Conservation (phyloP, 1,140 invertebrate species). For the Drosophila truncata region DNA sequence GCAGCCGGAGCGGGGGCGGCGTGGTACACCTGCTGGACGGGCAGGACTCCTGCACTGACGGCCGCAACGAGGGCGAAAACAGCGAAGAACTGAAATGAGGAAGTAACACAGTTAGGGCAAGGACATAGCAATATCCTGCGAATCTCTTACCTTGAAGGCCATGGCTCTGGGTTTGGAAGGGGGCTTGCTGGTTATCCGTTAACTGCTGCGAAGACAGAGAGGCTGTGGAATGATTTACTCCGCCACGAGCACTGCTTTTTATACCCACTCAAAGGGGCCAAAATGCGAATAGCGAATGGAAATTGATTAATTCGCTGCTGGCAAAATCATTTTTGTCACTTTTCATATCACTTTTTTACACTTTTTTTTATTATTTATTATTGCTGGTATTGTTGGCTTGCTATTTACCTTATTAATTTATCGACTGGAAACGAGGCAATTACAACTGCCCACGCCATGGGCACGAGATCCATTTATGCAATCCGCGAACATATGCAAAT, state of each 20-base stretch:
- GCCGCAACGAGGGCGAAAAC: slow-evolving; percentile 68
- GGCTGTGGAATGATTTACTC: slow-evolving; percentile 76
- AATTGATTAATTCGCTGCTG: slow-evolving; percentile 56
- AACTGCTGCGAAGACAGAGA: slow-evolving; percentile 57
- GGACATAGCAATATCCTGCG: not conserved
- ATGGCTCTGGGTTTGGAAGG: slow-evolving; percentile 56
- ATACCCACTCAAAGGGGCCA: slow-evolving; percentile 48
- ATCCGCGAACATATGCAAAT: slow-evolving; percentile 64
- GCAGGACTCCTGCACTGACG: slow-evolving; percentile 66
- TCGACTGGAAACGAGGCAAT: slow-evolving; percentile 52
- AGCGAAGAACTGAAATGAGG: slow-evolving; percentile 61
- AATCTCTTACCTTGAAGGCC: slow-evolving; percentile 71
- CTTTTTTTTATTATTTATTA: slow-evolving; percentile 25
- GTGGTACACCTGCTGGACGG: slow-evolving; percentile 68
- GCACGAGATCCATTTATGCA: slow-evolving; percentile 63
- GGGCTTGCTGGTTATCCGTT: slow-evolving; percentile 47
- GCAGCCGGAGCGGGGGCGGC: slow-evolving; percentile 48
- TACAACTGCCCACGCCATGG: slow-evolving; percentile 38
- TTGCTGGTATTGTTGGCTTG: slow-evolving; percentile 12
- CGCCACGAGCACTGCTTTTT: slow-evolving; percentile 52
- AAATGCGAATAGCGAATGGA: slow-evolving; percentile 46
- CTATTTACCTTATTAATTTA: slow-evolving; percentile 56
- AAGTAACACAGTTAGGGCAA: not conserved
- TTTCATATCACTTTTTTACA: slow-evolving; percentile 21
- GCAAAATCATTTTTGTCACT: slow-evolving; percentile 71